Evolutionary conservation across 1,140 invertebrate genomes (phyloP).

Genomic region (Drosophila guanche): DNA sequence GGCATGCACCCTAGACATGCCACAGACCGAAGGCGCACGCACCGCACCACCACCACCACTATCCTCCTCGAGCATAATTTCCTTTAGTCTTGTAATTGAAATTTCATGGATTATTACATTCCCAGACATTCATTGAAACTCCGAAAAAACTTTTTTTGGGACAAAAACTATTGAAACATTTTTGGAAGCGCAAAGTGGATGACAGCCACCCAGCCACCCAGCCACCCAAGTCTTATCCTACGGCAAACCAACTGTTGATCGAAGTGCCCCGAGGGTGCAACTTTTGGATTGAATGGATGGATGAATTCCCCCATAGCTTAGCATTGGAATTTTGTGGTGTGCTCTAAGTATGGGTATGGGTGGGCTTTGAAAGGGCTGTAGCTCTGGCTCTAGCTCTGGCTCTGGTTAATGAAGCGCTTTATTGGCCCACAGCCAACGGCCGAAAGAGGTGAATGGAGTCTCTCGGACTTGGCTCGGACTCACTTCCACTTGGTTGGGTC

Average conservation of each 20-base stretch:
- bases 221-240: neutral
- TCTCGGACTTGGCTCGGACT: slow-evolving; percentile 1
- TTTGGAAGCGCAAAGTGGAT: slow-evolving; percentile 8
- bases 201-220: slow-evolving; percentile 3
- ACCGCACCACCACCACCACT: neutral
- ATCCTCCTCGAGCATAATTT: slow-evolving; percentile 52
- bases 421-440: slow-evolving; percentile 55
- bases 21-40: too few species aligned
- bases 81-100: slow-evolving; percentile 67
- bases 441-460: slow-evolving; percentile 45
- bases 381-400: slow-evolving; percentile 12
- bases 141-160: slow-evolving; percentile 6
- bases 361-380: neutral
- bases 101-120: slow-evolving; percentile 76
- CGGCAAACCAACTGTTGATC: slow-evolving; percentile 66
- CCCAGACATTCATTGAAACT: slow-evolving; percentile 5
- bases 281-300: slow-evolving; percentile 31
- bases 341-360: slow-evolving; percentile 6
- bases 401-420: slow-evolving; percentile 66
- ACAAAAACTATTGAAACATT: slow-evolving; percentile 8
- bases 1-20: too few species aligned
- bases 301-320: slow-evolving; percentile 17
- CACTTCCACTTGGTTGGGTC: slow-evolving; percentile 30
- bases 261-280: slow-evolving; percentile 23
- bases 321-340: slow-evolving; percentile 19